Conservation (phyloP, 1,140 invertebrate genomes). For the Triops longicaudatus region DNA sequence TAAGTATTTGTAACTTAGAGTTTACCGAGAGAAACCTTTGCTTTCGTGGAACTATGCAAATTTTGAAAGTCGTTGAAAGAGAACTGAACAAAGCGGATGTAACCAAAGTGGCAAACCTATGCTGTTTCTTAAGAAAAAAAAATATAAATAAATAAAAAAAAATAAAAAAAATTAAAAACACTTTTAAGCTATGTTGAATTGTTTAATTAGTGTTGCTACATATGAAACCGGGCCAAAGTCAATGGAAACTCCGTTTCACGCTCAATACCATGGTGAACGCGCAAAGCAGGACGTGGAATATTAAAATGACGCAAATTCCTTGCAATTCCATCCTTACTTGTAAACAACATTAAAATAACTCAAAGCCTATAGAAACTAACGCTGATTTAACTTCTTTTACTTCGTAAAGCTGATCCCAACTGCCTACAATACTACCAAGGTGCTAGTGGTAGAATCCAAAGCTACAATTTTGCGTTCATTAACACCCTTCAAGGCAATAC, state of each 20-base stretch:
- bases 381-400: no score
- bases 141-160: no score
- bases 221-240: neutral
- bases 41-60: no score
- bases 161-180: no score
- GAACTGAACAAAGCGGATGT: no score
- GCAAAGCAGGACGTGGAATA: conserved; percentile 55
- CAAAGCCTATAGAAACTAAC: neutral
- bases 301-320: conserved; percentile 61
- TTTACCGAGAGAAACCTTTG: no score
- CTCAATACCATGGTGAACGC: conserved; percentile 35
- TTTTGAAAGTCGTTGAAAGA: no score
- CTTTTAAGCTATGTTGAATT: conserved; percentile 13
- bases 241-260: neutral
- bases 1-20: no score
- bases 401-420: neutral
- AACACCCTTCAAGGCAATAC: conserved; percentile 46
- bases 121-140: no score
- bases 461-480: conserved; percentile 51
- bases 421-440: conserved; percentile 68
- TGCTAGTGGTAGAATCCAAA: conserved; percentile 54
- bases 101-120: no score
- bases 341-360: neutral
- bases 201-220: conserved; percentile 15
- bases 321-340: conserved; percentile 40